These are phyloP conservation scores for Hippopotamus amphibius DNA, from an alignment of 2,113 vertebrate species.

Conservation along the genomic window DNA sequence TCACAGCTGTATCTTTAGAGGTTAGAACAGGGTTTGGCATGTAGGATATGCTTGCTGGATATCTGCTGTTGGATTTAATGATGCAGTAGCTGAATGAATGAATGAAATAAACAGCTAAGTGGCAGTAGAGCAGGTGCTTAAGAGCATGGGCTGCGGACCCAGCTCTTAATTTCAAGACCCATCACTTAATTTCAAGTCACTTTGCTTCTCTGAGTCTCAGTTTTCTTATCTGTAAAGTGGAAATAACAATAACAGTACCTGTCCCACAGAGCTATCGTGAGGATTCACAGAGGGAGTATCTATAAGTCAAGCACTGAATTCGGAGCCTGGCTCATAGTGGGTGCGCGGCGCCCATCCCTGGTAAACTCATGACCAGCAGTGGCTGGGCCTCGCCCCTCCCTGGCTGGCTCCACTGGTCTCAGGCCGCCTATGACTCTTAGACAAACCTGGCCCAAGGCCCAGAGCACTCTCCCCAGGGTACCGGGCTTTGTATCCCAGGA, in stretches of 20 bases:
- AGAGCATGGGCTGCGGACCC: neutral
- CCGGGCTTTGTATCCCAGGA: conserved; percentile 65
- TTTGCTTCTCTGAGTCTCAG: neutral
- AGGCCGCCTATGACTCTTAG: neutral
- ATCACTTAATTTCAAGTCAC: neutral
- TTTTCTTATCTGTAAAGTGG: neutral
- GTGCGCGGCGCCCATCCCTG: neutral
- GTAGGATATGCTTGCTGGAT: too few species aligned
- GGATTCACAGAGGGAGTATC: neutral
- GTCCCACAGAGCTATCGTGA: neutral
- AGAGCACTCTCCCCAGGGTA: conserved; percentile 63
- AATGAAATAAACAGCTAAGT: neutral
- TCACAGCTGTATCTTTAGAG: neutral
- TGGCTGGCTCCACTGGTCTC: neutral
- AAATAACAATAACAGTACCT: neutral
- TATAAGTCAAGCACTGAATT: neutral
- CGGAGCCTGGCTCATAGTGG: neutral
- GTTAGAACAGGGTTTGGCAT: neutral
- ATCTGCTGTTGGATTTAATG: neutral
- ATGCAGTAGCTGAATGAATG: neutral
- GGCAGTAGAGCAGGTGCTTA: too few species aligned
- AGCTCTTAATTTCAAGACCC: neutral
- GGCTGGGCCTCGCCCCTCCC: neutral
- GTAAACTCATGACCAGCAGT: neutral
- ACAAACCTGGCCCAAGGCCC: conserved; percentile 64